Percentiles rank a stretch among this genome's conserved stretches.
These are phyloP conservation scores for Rhombomys opimus DNA, from an alignment of 2,113 vertebrate genomes.

Conservation along the genomic window DNA sequence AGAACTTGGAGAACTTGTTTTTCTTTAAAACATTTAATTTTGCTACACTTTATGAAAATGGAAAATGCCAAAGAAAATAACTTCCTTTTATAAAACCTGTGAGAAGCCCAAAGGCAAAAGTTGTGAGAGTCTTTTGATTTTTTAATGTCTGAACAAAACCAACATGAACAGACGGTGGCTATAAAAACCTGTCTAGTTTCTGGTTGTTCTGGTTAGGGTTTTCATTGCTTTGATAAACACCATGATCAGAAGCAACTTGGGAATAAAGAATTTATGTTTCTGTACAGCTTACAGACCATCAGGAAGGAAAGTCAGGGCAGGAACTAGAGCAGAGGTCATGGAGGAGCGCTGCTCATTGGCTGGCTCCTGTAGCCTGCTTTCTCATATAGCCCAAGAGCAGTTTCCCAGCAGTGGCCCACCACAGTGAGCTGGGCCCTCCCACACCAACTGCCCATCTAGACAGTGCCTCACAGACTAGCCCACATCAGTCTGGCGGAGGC, in stretches of 20 bases:
- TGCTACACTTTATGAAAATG: constrained; percentile 39
- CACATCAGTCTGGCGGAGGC: neutral
- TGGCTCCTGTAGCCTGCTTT: neutral
- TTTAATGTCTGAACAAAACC: neutral
- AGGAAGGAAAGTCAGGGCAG: neutral
- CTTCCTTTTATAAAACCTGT: constrained; percentile 41
- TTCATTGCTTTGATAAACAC: neutral
- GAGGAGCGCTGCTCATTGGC: neutral
- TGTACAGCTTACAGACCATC: neutral
- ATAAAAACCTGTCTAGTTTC: neutral
- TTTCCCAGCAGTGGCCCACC: neutral
- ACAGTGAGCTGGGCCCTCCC: neutral
- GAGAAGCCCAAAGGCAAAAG: neutral
- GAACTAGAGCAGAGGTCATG: too few species aligned
- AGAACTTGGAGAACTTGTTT: neutral
- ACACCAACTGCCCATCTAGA: neutral
- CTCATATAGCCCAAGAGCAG: too few species aligned
- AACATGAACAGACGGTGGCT: neutral
- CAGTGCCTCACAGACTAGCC: neutral
- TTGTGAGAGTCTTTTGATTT: constrained; percentile 46
- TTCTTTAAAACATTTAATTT: constrained; percentile 37
- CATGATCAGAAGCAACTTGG: neutral
- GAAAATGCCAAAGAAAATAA: constrained; percentile 39
- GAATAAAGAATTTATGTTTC: neutral
- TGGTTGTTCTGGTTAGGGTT: neutral